These are phyloP conservation scores for Saccostrea glomerata DNA, from an alignment of 1,140 invertebrate species.

Conservation along the genomic window DNA sequence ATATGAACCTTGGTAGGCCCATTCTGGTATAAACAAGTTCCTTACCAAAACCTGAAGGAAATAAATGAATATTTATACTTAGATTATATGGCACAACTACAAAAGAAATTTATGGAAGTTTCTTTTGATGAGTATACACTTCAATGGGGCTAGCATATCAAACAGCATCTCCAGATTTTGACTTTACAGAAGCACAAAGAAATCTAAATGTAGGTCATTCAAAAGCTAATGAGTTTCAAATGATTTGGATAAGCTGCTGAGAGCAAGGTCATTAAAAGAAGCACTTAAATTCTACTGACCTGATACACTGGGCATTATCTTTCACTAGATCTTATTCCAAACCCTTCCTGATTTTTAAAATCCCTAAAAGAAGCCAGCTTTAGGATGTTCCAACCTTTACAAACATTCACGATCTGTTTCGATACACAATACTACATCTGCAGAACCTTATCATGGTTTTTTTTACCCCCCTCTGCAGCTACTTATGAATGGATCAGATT, in stretches of 20 bases:
- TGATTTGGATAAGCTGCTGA: neutral
- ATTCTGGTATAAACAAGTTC: neutral
- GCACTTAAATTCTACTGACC: neutral
- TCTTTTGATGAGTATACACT: neutral
- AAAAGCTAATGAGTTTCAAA: slow-evolving; percentile 19
- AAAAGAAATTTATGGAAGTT: neutral
- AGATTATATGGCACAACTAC: neutral
- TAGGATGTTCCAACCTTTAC: slow-evolving; percentile 13
- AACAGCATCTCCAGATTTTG: neutral
- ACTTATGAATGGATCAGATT: slow-evolving; percentile 31
- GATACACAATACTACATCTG: slow-evolving; percentile 30
- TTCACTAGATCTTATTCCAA: neutral
- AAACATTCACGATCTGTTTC: slow-evolving; percentile 1
- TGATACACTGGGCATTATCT: neutral
- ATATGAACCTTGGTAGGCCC: neutral
- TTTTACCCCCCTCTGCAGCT: neutral
- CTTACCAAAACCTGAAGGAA: neutral
- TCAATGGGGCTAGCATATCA: neutral
- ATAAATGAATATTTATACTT: slow-evolving; percentile 1
- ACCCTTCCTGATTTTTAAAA: neutral
- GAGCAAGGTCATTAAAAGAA: slow-evolving; percentile 20
- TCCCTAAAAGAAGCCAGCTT: neutral
- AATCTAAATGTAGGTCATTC: slow-evolving; percentile 14
- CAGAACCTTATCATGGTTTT: neutral
- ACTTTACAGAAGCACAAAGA: neutral